Evolutionary conservation across 2,888 invertebrate species (phyloP).

Genomic region (Isotomurus palustris): DNA sequence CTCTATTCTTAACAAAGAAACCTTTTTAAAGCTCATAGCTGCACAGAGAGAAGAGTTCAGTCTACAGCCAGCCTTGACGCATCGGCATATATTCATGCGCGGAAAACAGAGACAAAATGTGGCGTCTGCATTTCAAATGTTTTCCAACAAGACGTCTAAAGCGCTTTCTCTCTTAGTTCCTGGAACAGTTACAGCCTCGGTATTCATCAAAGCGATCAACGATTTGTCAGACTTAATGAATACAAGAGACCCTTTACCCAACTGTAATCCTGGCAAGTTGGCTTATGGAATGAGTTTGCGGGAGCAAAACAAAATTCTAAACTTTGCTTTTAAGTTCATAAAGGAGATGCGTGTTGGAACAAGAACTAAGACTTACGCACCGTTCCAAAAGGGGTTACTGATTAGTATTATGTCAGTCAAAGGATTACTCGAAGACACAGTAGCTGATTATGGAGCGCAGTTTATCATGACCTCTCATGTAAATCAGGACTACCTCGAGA

Average conservation of each 20-base stretch:
- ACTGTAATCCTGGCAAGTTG: neutral
- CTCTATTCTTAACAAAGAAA: neutral
- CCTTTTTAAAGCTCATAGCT: neutral
- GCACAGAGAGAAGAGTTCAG: neutral
- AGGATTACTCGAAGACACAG: neutral
- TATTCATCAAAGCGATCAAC: constrained; percentile 6
- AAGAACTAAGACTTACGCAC: neutral
- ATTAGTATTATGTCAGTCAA: neutral
- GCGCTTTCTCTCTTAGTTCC: neutral
- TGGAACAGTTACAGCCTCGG: neutral
- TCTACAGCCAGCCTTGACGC: neutral
- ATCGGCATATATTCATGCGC: neutral
- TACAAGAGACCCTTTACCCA: neutral
- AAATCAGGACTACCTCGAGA: constrained; percentile 13
- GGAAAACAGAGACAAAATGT: constrained; percentile 11
- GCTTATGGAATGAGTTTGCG: neutral
- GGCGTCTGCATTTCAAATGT: neutral
- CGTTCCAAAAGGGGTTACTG: constrained; percentile 13
- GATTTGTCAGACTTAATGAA: constrained; percentile 7
- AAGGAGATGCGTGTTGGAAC: neutral
- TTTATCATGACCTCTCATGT: neutral
- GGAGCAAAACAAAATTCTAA: neutral
- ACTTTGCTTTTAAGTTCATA: neutral
- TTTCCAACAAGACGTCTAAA: neutral
- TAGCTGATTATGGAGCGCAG: neutral